A percentile compares a stretch with the other conserved stretches of the same genome.
phyloP scores from a whole-genome alignment of 2,888 invertebrate genomes.

The Epistrophe grossulariae region DNA sequence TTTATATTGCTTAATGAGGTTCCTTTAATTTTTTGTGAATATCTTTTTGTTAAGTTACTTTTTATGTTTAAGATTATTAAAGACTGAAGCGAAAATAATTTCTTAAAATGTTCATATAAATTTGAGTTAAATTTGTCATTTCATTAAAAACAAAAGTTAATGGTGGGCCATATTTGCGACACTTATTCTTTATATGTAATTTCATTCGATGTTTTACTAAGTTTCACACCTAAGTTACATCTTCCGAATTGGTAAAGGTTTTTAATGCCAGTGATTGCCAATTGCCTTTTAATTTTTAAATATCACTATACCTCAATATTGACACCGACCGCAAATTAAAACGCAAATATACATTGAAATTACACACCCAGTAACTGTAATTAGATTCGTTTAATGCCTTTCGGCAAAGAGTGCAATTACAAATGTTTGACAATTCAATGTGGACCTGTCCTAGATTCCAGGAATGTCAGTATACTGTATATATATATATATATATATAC shows the following conservation, averaged over 20 bases:
- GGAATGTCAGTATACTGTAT: neutral
- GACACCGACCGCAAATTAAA: constrained; percentile 51
- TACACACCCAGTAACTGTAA: constrained; percentile 47
- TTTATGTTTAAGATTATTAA: too few species aligned
- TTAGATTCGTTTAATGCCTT: constrained; percentile 40
- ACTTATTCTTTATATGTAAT: too few species aligned
- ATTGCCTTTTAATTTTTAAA: constrained; percentile 20
- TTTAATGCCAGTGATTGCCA: neutral
- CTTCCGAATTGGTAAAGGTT: neutral
- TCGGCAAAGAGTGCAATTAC: constrained; percentile 30
- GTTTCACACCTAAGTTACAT: neutral
- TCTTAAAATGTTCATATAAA: too few species aligned
- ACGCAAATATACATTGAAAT: constrained; percentile 47
- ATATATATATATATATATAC: too few species aligned
- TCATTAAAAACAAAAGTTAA: too few species aligned
- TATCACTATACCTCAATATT: constrained; percentile 15
- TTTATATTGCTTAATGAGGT: too few species aligned
- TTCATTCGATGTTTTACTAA: too few species aligned
- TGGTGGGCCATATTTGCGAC: too few species aligned
- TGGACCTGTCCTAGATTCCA: neutral
- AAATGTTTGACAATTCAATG: constrained; percentile 61
- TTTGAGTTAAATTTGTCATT: too few species aligned
- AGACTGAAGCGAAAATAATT: too few species aligned
- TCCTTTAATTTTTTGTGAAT: too few species aligned
- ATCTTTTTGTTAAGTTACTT: too few species aligned